These are phyloP conservation scores for Nipponia nippon DNA, from an alignment of 2,113 vertebrate genomes.

Conservation along the genomic window DNA sequence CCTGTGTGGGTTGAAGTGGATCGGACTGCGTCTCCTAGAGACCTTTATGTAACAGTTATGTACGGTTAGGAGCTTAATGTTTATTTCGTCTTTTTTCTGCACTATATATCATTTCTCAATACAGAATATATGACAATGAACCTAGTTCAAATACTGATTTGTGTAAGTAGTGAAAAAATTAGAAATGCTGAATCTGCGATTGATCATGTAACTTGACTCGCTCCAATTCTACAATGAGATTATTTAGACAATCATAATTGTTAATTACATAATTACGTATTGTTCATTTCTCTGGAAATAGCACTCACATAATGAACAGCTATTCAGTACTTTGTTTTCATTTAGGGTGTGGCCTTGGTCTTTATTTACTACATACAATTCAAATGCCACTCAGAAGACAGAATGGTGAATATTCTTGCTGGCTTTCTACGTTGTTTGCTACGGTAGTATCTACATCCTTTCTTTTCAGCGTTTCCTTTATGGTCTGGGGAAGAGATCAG, in stretches of 20 bases:
- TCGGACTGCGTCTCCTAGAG: background rate
- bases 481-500: background rate
- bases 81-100: background rate
- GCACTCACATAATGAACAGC: background rate
- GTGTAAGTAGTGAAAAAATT: background rate
- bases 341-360: background rate
- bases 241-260: background rate
- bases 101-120: background rate
- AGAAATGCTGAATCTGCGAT: background rate
- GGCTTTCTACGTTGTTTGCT: background rate
- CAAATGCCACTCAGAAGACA: background rate
- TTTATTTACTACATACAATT: background rate
- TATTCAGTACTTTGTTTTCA: background rate
- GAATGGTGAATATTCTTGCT: background rate
- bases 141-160: background rate
- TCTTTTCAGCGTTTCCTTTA: background rate
- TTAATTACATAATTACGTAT: constrained; percentile 10
- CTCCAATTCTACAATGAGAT: background rate
- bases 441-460: background rate
- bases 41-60: background rate
- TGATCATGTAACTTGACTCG: background rate
- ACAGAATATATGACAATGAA: background rate
- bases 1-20: background rate
- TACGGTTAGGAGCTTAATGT: background rate
- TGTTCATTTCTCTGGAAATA: constrained; percentile 18